These are phyloP conservation scores for Argyresthia goedartella DNA, from an alignment of 2,888 invertebrate genomes.

Conservation along the genomic window DNA sequence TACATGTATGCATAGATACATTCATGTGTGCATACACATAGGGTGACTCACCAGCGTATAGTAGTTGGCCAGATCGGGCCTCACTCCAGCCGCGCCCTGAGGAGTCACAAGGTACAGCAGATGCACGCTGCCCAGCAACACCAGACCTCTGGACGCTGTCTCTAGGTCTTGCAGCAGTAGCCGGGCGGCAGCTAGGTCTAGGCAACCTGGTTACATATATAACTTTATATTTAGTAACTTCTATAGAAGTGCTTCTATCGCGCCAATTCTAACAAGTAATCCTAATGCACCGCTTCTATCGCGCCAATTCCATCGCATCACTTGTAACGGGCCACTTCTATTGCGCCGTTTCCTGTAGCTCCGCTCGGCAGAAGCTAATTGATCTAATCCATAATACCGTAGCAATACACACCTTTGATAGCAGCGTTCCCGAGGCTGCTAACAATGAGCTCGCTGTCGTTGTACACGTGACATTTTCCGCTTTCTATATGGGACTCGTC, in stretches of 20 bases:
- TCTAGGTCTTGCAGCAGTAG: constrained; percentile 81
- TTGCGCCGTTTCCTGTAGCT: too few relatives aligned
- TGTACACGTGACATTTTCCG: constrained; percentile 14
- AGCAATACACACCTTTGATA: constrained; percentile 79
- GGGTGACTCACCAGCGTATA: constrained; percentile 71
- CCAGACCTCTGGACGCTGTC: constrained; percentile 79
- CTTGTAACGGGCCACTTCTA: too few relatives aligned
- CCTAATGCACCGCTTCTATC: too few relatives aligned
- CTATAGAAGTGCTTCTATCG: not conserved
- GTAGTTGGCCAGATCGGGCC: constrained; percentile 63
- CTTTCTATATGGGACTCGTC: not conserved
- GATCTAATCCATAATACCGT: too few relatives aligned
- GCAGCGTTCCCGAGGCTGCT: constrained; percentile 84
- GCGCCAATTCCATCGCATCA: too few relatives aligned
- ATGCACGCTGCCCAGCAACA: constrained; percentile 86
- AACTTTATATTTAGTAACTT: too few relatives aligned
- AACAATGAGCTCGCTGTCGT: constrained; percentile 63
- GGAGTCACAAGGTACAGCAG: constrained; percentile 90
- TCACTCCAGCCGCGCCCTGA: constrained; percentile 74
- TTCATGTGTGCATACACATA: too few relatives aligned
- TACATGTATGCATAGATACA: too few relatives aligned
- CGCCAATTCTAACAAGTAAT: not conserved
- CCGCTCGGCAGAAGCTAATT: too few relatives aligned
- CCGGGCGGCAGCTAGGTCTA: constrained; percentile 80
- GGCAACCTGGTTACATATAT: constrained; percentile 79